These are phyloP conservation scores for Chitala chitala DNA, from an alignment of 2,113 vertebrate species.

Conservation along the genomic window DNA sequence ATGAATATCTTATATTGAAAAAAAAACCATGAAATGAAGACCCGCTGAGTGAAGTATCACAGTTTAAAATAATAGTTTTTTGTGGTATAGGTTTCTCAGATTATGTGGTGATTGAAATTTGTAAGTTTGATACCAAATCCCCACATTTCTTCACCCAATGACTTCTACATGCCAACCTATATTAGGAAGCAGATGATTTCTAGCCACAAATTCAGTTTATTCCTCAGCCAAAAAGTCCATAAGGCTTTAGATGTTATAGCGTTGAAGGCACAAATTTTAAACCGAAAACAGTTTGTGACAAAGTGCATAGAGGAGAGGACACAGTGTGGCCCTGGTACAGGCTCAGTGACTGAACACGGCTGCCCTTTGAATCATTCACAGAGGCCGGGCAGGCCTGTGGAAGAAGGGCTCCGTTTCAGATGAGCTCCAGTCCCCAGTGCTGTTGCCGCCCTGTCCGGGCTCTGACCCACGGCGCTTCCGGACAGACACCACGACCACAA, in stretches of 20 bases:
- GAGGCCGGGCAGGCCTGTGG: conserved; percentile 40
- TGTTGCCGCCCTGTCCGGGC: conserved; percentile 14
- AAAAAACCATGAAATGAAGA: background rate
- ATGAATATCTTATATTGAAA: background rate
- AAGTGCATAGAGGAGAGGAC: background rate
- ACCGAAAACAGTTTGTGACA: background rate
- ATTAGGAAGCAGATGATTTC: background rate
- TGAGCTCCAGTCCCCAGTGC: conserved; percentile 9
- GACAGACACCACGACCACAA: conserved; percentile 52
- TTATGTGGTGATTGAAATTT: too few relatives aligned
- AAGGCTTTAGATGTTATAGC: too few relatives aligned
- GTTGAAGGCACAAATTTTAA: background rate
- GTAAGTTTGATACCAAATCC: too few relatives aligned
- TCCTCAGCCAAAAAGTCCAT: background rate
- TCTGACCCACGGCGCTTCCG: conserved; percentile 48
- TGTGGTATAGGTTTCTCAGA: too few relatives aligned
- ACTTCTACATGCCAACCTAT: background rate
- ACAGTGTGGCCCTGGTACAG: background rate
- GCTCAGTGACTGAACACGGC: background rate
- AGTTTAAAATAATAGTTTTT: background rate
- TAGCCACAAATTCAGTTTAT: background rate
- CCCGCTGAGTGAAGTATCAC: background rate
- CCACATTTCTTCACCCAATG: background rate
- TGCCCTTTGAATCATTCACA: conserved; percentile 32
- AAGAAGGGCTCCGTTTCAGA: conserved; percentile 64